phyloP scores from a whole-genome alignment of 2,113 vertebrate species.

The Sapayoa aenigma region DNA sequence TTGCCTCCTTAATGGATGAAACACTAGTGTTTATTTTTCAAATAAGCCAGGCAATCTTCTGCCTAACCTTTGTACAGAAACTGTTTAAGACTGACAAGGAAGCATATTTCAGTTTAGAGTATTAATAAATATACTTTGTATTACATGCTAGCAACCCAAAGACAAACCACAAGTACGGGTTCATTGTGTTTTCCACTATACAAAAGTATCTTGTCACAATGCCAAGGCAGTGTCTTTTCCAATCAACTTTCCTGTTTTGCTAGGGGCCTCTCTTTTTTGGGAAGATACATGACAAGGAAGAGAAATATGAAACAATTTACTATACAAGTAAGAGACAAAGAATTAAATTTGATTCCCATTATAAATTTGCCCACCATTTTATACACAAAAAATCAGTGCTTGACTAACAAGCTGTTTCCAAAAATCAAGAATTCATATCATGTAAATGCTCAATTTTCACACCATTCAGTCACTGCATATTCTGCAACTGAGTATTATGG shows the following conservation, averaged over 20 bases:
- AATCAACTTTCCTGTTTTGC: not conserved
- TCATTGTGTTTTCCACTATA: not conserved
- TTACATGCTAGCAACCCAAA: not conserved
- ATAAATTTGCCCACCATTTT: not conserved
- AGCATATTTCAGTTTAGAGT: not conserved
- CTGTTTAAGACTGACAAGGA: not conserved
- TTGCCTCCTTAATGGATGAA: not conserved
- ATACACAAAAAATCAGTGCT: not conserved
- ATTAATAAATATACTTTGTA: not conserved
- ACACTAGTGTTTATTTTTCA: not conserved
- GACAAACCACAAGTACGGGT: not conserved
- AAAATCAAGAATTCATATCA: not conserved
- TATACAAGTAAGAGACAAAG: not conserved
- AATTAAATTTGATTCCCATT: not conserved
- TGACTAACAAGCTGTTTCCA: not conserved
- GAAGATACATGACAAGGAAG: not conserved
- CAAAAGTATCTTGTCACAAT: not conserved
- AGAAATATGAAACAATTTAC: not conserved
- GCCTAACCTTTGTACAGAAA: not conserved
- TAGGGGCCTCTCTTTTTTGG: not conserved
- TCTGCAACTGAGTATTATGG: not conserved
- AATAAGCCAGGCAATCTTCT: not conserved
- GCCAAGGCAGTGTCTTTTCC: not conserved
- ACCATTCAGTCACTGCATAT: not conserved
- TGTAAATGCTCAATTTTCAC: not conserved